Percentiles rank a stretch among this genome's conserved stretches.
Evolutionary conservation across 1,140 invertebrate species (phyloP).

Genomic region (Linepithema humile): DNA sequence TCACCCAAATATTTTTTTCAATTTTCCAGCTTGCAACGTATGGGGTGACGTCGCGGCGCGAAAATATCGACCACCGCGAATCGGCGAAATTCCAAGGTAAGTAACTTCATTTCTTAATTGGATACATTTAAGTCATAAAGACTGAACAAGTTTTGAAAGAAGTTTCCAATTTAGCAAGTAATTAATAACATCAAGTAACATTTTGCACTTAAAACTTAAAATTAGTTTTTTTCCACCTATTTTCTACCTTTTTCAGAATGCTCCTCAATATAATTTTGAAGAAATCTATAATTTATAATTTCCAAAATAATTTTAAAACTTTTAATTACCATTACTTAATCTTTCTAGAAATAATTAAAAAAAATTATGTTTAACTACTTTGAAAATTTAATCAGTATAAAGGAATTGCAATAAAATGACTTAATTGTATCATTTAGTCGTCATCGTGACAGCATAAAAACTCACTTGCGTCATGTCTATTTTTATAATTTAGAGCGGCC

Average conservation of each 20-base stretch:
- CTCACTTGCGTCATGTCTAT: neutral
- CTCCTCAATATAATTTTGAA: neutral
- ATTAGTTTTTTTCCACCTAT: too few relatives aligned
- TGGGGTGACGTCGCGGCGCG: slow-evolving; percentile 74
- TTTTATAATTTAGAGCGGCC: neutral
- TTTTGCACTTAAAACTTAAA: neutral
- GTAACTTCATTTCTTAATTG: slow-evolving; percentile 49
- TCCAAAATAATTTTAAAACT: neutral
- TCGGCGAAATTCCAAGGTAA: slow-evolving; percentile 79
- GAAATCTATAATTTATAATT: neutral
- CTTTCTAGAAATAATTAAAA: too few relatives aligned
- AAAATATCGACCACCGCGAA: slow-evolving; percentile 77
- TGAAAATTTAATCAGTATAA: neutral
- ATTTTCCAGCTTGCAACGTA: slow-evolving; percentile 73
- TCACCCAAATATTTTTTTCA: slow-evolving; percentile 7
- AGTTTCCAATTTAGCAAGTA: neutral
- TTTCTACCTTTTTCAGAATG: too few relatives aligned
- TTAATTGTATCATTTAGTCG: neutral
- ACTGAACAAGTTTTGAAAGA: neutral
- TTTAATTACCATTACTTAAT: neutral
- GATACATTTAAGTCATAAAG: neutral
- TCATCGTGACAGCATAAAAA: neutral
- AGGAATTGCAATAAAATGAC: neutral
- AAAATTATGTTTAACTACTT: too few relatives aligned
- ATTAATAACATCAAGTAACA: neutral